Evolutionary conservation across 2,888 invertebrate species (phyloP).

Genomic region (Pristionchus maxplancki): DNA sequence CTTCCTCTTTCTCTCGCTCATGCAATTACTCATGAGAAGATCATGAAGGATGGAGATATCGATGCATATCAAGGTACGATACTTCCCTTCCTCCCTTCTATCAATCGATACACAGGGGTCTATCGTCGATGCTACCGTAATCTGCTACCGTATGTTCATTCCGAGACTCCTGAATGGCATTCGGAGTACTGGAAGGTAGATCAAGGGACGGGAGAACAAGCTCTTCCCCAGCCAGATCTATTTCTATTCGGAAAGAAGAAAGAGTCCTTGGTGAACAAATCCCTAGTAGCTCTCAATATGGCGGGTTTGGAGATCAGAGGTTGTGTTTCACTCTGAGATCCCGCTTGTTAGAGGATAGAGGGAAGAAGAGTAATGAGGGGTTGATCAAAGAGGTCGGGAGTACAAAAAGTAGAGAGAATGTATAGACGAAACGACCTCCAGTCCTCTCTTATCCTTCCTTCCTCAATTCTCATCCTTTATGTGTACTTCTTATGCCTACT

Average conservation of each 20-base stretch:
- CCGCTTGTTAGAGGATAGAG: neutral
- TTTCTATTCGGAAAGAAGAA: slow-evolving; percentile 35
- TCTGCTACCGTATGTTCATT: slow-evolving; percentile 71
- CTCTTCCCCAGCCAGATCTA: slow-evolving; percentile 41
- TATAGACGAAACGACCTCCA: neutral
- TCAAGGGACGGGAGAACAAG: neutral
- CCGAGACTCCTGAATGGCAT: slow-evolving; percentile 73
- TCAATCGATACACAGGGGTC: slow-evolving; percentile 63
- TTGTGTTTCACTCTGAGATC: neutral
- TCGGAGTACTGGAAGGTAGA: slow-evolving; percentile 68
- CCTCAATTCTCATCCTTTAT: neutral
- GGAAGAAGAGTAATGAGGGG: neutral
- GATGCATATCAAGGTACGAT: slow-evolving; percentile 71
- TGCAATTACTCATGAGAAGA: slow-evolving; percentile 73
- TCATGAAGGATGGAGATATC: slow-evolving; percentile 62
- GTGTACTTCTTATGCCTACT: slow-evolving; percentile 26
- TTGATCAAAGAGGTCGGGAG: neutral
- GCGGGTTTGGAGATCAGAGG: slow-evolving; percentile 47
- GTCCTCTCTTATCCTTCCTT: neutral
- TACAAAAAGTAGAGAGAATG: slow-evolving; percentile 17
- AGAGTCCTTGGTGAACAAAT: neutral
- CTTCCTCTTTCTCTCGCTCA: slow-evolving; percentile 71
- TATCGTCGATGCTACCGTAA: slow-evolving; percentile 74
- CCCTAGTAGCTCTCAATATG: slow-evolving; percentile 46
- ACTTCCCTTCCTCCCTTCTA: neutral